Base-by-base conservation (phyloP, 2,113 vertebrate species). In the Ammospiza nelsoni region DNA sequence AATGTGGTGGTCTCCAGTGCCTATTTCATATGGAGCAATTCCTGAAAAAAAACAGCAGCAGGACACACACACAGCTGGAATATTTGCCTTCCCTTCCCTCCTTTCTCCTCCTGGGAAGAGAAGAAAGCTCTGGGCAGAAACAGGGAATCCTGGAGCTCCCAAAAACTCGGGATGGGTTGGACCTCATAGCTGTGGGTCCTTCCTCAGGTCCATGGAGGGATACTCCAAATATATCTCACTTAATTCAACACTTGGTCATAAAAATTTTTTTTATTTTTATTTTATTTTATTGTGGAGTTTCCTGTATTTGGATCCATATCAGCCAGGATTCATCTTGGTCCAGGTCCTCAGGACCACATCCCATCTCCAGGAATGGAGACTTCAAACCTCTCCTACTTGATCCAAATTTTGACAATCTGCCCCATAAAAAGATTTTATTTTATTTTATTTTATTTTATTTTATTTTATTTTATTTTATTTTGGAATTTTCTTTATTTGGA, bases 1-100 rank as follows among this genome's bases (percentile, higher is more conserved):
- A 54, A 54, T 54, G 28, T 54, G 5, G 20, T n/a, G 55, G 28
- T 31, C 28, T 55, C 29, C 54, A 6, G 10, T 9, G 35, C 11
- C 16, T 1, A 7, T 11, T 69, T 65, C 15, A 1, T 8, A 1
- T 0, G 2, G 54, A 77, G 20, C 7, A 27, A 69, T 12, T 81
- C 65, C 76, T 5, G 12, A 31, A 5, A 55, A 18, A 62, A 11
- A 3, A 3, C 2, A 21, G 17, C 13, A 41, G 59, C 7, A 6
- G 17, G 28, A 12, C 5, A 9, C 17, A 11, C 11, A 6, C 41
- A 20, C 5, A 0, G 3, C 55, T 68, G 52, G 58, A 80, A 46
- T 9, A 10, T 33, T 12, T 8, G 16, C 51, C 18, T 39, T 57
- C 23, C n/a, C 12, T 73, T 11, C 31, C 15, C n/a, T 63, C 28